Percentiles rank a stretch among this genome's conserved stretches.
Evolutionary conservation across 2,797 vertebrate genomes (phyloP).

Genomic region (Meda fulgida): DNA sequence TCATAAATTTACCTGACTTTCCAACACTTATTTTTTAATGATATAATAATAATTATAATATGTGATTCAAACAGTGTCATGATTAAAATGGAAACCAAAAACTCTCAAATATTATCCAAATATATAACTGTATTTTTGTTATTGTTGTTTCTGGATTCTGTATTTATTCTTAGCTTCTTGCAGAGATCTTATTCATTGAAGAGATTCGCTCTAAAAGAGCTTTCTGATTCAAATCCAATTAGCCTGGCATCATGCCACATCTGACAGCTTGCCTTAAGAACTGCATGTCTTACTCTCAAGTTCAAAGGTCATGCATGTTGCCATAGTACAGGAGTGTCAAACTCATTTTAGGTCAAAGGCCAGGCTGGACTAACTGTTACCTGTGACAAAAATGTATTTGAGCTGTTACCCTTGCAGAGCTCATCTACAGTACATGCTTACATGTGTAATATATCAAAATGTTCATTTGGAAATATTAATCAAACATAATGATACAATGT

Average conservation of each 20-base stretch:
- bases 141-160: background rate
- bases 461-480: background rate
- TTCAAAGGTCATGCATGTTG: background rate
- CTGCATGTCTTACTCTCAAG: background rate
- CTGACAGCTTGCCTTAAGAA: constrained; percentile 34
- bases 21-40: background rate
- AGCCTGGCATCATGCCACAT: constrained; percentile 45
- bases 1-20: background rate
- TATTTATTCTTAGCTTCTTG: constrained; percentile 16
- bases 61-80: background rate
- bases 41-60: background rate
- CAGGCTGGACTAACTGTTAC: background rate
- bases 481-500: background rate
- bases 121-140: background rate
- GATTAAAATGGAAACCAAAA: background rate
- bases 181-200: constrained; percentile 44
- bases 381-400: background rate
- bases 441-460: too few species aligned
- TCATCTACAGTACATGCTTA: background rate
- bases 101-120: background rate
- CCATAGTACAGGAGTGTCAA: background rate
- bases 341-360: background rate
- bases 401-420: background rate
- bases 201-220: constrained; percentile 60
- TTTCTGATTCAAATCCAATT: constrained; percentile 64